A percentile compares a stretch with the other conserved stretches of the same genome.
These are phyloP conservation scores for Mixornis gularis DNA, from an alignment of 2,113 vertebrate species.

Conservation along the genomic window DNA sequence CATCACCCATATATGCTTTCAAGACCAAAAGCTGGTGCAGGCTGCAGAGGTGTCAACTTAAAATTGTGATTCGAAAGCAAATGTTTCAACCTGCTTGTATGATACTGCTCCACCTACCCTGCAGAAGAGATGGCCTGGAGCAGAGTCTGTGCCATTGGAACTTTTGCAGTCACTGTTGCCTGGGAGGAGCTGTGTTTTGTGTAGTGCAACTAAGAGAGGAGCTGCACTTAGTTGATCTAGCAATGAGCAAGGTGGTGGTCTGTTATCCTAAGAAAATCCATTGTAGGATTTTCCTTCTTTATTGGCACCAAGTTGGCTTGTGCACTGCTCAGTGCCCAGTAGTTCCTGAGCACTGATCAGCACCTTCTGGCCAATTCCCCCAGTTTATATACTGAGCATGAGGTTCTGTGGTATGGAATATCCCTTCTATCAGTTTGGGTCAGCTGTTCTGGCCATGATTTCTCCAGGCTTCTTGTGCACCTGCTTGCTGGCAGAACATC, in stretches of 20 bases:
- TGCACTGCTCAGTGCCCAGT: not conserved
- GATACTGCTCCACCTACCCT: not conserved
- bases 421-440: not conserved
- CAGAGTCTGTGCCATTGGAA: not conserved
- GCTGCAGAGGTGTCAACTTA: not conserved
- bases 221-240: not conserved
- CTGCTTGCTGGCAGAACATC: not conserved
- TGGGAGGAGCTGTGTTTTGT: not conserved
- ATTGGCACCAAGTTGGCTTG: not conserved
- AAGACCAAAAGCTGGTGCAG: not conserved
- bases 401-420: not conserved
- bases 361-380: too few species aligned
- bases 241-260: not conserved
- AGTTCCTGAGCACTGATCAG: too few species aligned
- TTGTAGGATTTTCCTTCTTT: not conserved
- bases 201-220: not conserved
- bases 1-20: not conserved
- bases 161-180: not conserved
- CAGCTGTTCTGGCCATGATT: not conserved
- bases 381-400: not conserved
- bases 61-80: not conserved
- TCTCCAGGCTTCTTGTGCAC: not conserved
- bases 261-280: not conserved
- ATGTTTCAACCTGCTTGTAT: not conserved
- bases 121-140: not conserved